Conservation (phyloP, 2,888 invertebrate species). For the Caenorhabditis panamensis region DNA sequence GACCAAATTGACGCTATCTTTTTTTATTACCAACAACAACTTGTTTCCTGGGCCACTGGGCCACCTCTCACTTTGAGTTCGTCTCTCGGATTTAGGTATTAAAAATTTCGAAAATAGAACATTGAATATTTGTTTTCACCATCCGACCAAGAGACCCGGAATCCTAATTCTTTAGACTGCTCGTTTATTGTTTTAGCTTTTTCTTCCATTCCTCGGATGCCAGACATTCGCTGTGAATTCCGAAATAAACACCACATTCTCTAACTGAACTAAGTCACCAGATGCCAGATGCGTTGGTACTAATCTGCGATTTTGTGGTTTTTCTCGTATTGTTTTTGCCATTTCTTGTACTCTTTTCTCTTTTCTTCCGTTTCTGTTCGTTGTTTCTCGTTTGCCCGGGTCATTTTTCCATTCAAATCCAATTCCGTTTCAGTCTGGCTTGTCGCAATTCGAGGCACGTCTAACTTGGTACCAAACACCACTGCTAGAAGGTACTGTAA, state of each 20-base stretch:
- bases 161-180: background rate
- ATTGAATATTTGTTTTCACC: no score
- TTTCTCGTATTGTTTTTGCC: no score
- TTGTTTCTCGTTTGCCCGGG: constrained; percentile 6
- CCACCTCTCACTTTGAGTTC: no score
- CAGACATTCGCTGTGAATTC: background rate
- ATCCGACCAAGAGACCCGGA: background rate
- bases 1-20: background rate
- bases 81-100: no score
- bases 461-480: constrained; percentile 41
- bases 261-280: constrained; percentile 5
- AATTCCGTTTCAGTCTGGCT: constrained; percentile 30
- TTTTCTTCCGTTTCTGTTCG: background rate
- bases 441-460: constrained; percentile 25
- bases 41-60: no score
- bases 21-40: no score
- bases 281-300: background rate
- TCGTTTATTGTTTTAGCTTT: constrained; percentile 8
- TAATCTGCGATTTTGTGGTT: constrained; percentile 8
- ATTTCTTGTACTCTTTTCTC: background rate
- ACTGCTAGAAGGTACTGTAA: constrained; percentile 15
- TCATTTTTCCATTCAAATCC: constrained; percentile 22
- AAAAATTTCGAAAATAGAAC: no score
- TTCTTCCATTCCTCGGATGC: background rate
- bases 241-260: constrained; percentile 5